Base-by-base conservation (phyloP, 2,113 vertebrate genomes). In the Bufo bufo region DNA sequence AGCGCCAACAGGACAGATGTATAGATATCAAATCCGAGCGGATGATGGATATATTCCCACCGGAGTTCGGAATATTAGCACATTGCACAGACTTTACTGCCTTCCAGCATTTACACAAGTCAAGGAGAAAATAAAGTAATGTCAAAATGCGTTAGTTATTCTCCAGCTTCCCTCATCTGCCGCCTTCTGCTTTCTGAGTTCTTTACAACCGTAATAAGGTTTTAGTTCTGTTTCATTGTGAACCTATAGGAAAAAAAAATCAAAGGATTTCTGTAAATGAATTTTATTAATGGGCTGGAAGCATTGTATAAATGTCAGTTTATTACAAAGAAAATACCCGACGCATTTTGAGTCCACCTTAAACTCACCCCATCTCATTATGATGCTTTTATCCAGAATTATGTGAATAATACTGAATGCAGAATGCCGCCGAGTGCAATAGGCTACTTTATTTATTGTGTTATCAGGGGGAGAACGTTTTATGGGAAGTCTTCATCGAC, bases 341-440 rank as follows among this genome's bases (percentile, higher is more conserved):
- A n/a, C 23, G 14, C 45, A 4, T 33, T 84, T 69, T 23, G 12
- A 8, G 8, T 65, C 23, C 50, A 19, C 63, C 45, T 84, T 54
- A 84, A 71, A 84, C n/a, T 56, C 69, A 45, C 83, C 66, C 23
- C 16, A 2, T 17, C 66, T 20, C 16, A 75, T 85, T 85, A 85
- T 85, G 33, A 19, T 47, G 69, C 52, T 75, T 85, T 85, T 54
- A 85, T 85, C 84, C 72, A 85, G 61, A n/a, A 85, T 47, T 66
- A 11, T 13, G 13, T 6, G 71, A 59, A 58, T 77, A 59, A 77
- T 45, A 9, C 33, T 49, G 71, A 85, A 75, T 61, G 54, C 54
- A 72, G 14, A 69, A 84, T 69, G 56, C 17, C 2, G 1, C 12
- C 4, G 13, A 66, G 82, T 72, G 66, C 69, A 85, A 59, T 85